These are phyloP conservation scores for Ceratotherium simum DNA, from an alignment of 2,113 vertebrate species.

Conservation along the genomic window DNA sequence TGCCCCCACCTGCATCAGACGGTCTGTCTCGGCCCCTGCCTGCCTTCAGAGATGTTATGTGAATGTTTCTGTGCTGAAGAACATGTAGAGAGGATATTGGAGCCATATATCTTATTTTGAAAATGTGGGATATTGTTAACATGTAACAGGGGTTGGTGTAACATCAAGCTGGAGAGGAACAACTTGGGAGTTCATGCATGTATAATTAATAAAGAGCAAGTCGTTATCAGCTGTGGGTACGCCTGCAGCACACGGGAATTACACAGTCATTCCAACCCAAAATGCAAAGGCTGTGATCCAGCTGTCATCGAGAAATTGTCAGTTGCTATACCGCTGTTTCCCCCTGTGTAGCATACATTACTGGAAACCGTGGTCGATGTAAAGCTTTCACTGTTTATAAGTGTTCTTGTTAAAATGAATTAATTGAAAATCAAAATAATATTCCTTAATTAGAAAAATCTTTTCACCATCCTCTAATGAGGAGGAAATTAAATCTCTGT, in stretches of 20 bases:
- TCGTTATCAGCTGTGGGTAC: not conserved
- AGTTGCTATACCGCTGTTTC: not conserved
- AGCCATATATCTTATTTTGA: not conserved
- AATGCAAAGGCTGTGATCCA: not conserved
- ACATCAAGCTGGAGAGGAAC: not conserved
- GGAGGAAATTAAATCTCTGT: not conserved
- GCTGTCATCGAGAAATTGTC: not conserved
- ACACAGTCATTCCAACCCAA: not conserved
- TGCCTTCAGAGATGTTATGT: not conserved
- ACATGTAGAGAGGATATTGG: accelerated
- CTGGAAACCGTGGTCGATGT: not conserved
- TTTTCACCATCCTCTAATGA: not conserved
- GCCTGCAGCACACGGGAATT: not conserved
- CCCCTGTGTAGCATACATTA: not conserved
- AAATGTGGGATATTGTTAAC: not conserved
- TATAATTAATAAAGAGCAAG: not conserved
- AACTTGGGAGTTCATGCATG: not conserved
- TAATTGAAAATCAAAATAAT: not conserved
- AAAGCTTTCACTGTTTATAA: not conserved
- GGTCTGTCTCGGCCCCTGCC: not conserved
- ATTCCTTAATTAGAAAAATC: not conserved
- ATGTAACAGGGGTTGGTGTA: not conserved
- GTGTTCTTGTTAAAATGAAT: not conserved
- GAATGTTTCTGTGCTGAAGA: not conserved
- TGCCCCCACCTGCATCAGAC: accelerated